Evolutionary conservation across 2,797 vertebrate genomes (phyloP).

Genomic region (Buphagus erythrorhynchus): DNA sequence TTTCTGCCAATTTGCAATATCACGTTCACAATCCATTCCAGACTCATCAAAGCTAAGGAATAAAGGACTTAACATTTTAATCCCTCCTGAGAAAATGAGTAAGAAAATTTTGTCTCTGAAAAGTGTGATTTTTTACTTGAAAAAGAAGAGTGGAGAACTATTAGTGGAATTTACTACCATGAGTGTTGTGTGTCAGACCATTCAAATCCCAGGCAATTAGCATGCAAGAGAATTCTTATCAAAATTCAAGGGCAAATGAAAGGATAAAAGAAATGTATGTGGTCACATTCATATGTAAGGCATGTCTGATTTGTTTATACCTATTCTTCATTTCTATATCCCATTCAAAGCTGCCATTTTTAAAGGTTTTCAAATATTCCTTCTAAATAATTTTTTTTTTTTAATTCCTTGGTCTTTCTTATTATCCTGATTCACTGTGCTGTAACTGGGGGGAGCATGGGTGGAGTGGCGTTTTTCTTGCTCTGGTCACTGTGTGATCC

Average conservation of each 20-base stretch:
- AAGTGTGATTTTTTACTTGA: not conserved
- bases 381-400: not conserved
- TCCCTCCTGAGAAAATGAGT: not conserved
- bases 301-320: not conserved
- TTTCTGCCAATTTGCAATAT: constrained; percentile 36
- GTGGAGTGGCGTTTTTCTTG: not conserved
- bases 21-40: not conserved
- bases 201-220: not conserved
- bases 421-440: not conserved
- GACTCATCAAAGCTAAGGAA: constrained; percentile 14
- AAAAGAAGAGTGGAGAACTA: not conserved
- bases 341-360: not conserved
- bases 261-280: not conserved
- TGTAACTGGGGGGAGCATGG: not conserved
- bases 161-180: not conserved
- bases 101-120: constrained; percentile 14
- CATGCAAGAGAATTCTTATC: constrained; percentile 1
- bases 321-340: not conserved
- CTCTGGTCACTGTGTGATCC: not conserved
- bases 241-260: not conserved
- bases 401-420: not conserved
- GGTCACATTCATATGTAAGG: not conserved
- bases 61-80: constrained; percentile 46
- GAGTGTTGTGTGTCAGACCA: not conserved
- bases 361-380: not conserved